phyloP scores from a whole-genome alignment of 23 tunicate species.

The Halocynthia aurantium region DNA sequence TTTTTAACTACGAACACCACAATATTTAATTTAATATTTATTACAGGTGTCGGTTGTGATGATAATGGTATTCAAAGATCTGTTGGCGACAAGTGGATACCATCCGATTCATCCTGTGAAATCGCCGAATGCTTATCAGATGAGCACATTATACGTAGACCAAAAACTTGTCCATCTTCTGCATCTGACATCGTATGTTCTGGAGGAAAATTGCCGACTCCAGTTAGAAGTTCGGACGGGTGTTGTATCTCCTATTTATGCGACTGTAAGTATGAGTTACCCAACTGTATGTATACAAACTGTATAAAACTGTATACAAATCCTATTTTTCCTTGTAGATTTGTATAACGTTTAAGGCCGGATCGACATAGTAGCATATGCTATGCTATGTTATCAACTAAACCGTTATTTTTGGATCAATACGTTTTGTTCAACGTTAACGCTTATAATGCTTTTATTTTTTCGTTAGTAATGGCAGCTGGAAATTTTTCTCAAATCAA shows the following conservation, averaged over 20 bases:
- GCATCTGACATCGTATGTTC: neutral
- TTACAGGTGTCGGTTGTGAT: neutral
- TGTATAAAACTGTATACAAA: too few relatives aligned
- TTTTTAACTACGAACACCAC: too few relatives aligned
- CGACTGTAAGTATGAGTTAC: neutral
- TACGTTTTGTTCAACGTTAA: too few relatives aligned
- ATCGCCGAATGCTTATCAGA: neutral
- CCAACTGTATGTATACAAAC: neutral
- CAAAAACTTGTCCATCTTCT: neutral
- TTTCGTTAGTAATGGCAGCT: too few relatives aligned
- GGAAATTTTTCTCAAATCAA: too few relatives aligned
- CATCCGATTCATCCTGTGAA: neutral
- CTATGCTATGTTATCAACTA: too few relatives aligned
- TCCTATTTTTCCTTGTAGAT: neutral
- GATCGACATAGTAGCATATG: too few relatives aligned
- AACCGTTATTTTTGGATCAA: too few relatives aligned
- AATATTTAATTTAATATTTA: too few relatives aligned
- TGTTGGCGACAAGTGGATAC: conserved; percentile 5
- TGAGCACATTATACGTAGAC: neutral
- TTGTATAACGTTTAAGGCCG: too few relatives aligned
- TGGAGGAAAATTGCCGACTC: neutral
- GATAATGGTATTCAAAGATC: neutral
- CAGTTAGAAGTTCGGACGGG: conserved; percentile 2
- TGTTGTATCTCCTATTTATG: conserved; percentile 2
- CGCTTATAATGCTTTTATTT: too few relatives aligned